A percentile compares a stretch with the other conserved stretches of the same genome.
Evolutionary conservation across 2,888 invertebrate genomes (phyloP).

Genomic region (Drosophila helvetica): DNA sequence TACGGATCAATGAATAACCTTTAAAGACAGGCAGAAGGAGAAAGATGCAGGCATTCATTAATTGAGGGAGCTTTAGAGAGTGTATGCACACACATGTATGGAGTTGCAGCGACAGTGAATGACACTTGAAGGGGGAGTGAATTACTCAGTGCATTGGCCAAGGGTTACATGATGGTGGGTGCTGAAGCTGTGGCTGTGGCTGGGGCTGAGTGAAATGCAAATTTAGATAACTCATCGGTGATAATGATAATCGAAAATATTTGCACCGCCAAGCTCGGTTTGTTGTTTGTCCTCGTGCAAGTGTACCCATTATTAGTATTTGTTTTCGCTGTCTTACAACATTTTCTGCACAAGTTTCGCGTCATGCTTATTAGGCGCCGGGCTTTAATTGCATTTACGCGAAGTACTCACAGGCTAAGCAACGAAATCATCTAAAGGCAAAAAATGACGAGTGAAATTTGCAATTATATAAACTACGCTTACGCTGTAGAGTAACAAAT

Average conservation of each 20-base stretch:
- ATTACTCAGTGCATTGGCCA: constrained; percentile 20
- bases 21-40: constrained; percentile 3
- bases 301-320: not conserved
- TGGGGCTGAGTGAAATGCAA: constrained; percentile 24
- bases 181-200: not conserved
- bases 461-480: constrained; percentile 61
- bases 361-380: constrained; percentile 65
- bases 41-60: constrained; percentile 18
- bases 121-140: constrained; percentile 28
- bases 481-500: constrained; percentile 41
- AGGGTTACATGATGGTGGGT: constrained; percentile 22
- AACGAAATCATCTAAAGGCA: constrained; percentile 27
- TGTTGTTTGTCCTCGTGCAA: constrained; percentile 8
- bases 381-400: constrained; percentile 62
- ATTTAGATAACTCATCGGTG: constrained; percentile 25
- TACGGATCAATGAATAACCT: constrained; percentile 31
- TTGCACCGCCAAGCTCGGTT: not conserved
- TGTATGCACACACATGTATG: not conserved
- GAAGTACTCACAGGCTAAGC: constrained; percentile 37
- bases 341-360: constrained; percentile 48
- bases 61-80: constrained; percentile 1
- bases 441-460: constrained; percentile 65
- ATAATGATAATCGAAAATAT: constrained; percentile 18
- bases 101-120: constrained; percentile 31
- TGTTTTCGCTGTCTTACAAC: constrained; percentile 15